Evolutionary conservation across 2,113 vertebrate species (phyloP).

Genomic region (Acrocephalus arundinaceus): DNA sequence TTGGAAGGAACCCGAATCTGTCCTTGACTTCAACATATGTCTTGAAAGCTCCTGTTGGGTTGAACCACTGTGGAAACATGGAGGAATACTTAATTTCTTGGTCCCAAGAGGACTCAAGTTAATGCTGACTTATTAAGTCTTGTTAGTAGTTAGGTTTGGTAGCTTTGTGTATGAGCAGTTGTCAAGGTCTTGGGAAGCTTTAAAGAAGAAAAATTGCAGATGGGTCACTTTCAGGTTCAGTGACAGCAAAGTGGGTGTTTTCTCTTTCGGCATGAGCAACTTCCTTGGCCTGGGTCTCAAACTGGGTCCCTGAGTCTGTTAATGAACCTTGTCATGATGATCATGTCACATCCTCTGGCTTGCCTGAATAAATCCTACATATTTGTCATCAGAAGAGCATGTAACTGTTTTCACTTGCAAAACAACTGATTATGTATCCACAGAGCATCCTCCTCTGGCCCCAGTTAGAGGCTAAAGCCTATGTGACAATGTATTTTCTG

Average conservation of each 20-base stretch:
- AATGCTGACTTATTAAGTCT: background rate
- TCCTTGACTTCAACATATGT: fast-evolving
- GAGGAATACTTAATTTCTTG: background rate
- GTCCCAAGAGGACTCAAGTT: background rate
- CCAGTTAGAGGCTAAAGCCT: background rate
- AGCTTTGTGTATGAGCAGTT: background rate
- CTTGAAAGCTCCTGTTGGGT: background rate
- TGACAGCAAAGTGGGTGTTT: background rate
- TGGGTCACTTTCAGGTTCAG: background rate
- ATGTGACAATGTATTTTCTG: background rate
- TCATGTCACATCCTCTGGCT: background rate
- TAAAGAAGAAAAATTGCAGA: background rate
- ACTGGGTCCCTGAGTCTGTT: background rate
- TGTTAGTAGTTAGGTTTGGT: background rate
- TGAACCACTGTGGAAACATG: background rate
- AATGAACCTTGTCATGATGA: background rate
- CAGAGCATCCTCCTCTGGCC: background rate
- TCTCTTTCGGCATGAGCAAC: background rate
- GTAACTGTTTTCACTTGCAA: background rate
- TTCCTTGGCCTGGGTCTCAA: background rate
- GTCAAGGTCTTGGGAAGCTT: background rate
- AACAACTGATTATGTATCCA: background rate
- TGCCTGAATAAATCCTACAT: background rate
- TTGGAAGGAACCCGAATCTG: background rate
- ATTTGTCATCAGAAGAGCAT: background rate